Evolutionary conservation across 1,140 invertebrate species (phyloP).

Genomic region (Probaryconus sp.): DNA sequence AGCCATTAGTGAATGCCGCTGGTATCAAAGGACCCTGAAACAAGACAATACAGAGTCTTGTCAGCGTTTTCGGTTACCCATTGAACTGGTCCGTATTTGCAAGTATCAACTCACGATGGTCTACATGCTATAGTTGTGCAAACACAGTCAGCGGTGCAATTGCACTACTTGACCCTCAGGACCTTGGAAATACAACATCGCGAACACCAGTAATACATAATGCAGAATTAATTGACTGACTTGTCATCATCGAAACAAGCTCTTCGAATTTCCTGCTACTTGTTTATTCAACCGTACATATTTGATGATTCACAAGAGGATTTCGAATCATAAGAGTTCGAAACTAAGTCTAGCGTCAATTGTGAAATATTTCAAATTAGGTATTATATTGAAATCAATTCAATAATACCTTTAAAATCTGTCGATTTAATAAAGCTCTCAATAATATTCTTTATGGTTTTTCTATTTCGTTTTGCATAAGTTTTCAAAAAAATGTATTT

Average conservation of each 20-base stretch:
- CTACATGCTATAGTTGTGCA: constrained; percentile 35
- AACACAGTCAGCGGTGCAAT: constrained; percentile 60
- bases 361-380: too few species aligned
- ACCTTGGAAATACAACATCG: constrained; percentile 46
- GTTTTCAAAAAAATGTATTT: too few species aligned
- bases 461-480: too few species aligned
- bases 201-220: constrained; percentile 42
- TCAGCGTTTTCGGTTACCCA: constrained; percentile 59
- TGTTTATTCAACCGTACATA: constrained; percentile 48
- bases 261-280: constrained; percentile 30
- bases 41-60: constrained; percentile 63
- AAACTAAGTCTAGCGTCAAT: too few species aligned
- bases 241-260: constrained; percentile 51
- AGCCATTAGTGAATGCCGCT: constrained; percentile 95
- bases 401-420: too few species aligned
- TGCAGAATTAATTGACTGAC: constrained; percentile 47
- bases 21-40: constrained; percentile 93
- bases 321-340: constrained; percentile 32
- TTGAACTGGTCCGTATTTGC: constrained; percentile 50
- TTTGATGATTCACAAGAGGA: constrained; percentile 41
- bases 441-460: too few species aligned
- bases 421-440: too few species aligned
- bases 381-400: too few species aligned
- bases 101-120: constrained; percentile 45
- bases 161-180: constrained; percentile 64